Evolutionary conservation across 2,113 vertebrate species (phyloP).

Genomic region (Proterorhinus semilunaris): DNA sequence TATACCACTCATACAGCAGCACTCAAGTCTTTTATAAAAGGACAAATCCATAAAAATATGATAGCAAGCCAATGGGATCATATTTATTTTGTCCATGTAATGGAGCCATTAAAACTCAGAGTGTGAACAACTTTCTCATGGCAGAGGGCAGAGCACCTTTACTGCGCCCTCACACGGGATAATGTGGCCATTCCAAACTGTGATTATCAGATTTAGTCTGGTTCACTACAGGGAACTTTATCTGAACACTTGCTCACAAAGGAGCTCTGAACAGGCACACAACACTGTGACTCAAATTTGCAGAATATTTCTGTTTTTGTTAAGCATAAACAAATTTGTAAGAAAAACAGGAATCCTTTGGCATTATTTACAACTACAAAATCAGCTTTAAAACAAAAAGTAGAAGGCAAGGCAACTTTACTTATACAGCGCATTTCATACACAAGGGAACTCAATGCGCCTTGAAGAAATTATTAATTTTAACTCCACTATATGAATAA

Average conservation of each 20-base stretch:
- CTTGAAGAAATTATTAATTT: too few relatives aligned
- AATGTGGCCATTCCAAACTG: background rate
- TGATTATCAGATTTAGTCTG: background rate
- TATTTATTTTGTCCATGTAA: constrained; percentile 37
- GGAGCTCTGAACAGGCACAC: background rate
- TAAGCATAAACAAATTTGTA: too few relatives aligned
- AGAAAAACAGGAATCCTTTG: too few relatives aligned
- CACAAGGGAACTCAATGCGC: too few relatives aligned
- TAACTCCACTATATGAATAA: too few relatives aligned
- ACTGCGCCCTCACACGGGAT: background rate
- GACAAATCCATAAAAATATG: constrained; percentile 26
- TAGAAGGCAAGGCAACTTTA: too few relatives aligned
- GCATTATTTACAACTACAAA: too few relatives aligned
- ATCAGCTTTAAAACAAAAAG: too few relatives aligned
- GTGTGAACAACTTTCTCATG: constrained; percentile 8
- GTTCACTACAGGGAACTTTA: background rate
- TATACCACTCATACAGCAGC: constrained; percentile 12
- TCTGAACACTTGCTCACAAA: background rate
- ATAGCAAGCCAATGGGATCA: constrained; percentile 18
- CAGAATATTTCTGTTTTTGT: too few relatives aligned
- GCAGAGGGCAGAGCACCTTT: background rate
- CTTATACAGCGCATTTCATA: too few relatives aligned
- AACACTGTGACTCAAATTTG: background rate
- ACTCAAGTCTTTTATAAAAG: constrained; percentile 25
- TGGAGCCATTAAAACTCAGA: background rate